Conservation (phyloP, 2,113 vertebrate species). For the Mungos mungo region DNA sequence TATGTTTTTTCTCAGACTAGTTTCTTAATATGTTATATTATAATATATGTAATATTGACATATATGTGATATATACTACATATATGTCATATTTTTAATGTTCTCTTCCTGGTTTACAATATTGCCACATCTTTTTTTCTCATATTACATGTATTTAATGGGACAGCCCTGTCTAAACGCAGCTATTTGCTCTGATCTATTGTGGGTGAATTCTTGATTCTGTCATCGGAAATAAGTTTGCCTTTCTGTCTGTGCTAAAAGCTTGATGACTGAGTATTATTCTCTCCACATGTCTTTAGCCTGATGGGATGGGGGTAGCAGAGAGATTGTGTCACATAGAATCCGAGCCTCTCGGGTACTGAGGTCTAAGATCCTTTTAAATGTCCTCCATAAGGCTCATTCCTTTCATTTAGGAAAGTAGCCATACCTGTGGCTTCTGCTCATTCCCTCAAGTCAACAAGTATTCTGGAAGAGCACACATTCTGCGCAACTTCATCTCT, state of each 20-base stretch:
- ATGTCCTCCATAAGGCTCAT: background rate
- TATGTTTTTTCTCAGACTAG: background rate
- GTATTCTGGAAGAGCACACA: background rate
- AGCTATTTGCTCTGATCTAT: background rate
- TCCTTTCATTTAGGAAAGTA: background rate
- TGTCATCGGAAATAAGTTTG: background rate
- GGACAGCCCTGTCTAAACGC: background rate
- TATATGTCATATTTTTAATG: background rate
- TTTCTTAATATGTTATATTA: background rate
- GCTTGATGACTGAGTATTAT: background rate
- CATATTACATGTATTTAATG: background rate
- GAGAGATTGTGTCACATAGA: background rate
- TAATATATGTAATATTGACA: background rate
- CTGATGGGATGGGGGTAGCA: background rate
- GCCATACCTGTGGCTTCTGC: background rate
- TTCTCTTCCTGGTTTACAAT: background rate
- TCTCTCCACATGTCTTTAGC: background rate
- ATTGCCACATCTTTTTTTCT: background rate
- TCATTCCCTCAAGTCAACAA: background rate
- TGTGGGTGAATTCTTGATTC: background rate
- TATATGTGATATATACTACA: background rate
- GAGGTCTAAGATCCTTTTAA: background rate
- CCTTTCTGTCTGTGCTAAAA: background rate
- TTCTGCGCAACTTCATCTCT: background rate
- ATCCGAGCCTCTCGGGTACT: background rate